phyloP scores from a whole-genome alignment of 2,797 vertebrate species.

The Rhodeus uyekii region DNA sequence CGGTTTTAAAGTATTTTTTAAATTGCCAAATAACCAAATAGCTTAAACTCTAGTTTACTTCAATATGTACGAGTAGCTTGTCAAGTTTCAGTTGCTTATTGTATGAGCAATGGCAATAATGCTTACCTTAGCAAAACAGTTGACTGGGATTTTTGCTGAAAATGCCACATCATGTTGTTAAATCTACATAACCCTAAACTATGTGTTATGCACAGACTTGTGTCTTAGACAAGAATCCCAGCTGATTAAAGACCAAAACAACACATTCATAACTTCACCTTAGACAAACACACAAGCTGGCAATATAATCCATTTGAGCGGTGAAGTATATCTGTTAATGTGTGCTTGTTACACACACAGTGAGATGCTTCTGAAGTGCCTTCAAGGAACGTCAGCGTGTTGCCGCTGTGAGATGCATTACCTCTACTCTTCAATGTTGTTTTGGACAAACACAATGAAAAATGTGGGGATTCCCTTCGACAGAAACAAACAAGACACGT shows the following conservation, averaged over 20 bases:
- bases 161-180: conserved; percentile 28
- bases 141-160: not conserved
- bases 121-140: conserved; percentile 8
- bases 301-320: conserved; percentile 31
- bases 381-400: conserved; percentile 11
- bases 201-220: conserved; percentile 36
- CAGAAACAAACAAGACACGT: conserved; percentile 70
- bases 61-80: not conserved
- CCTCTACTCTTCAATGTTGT: too few relatives aligned
- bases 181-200: conserved; percentile 17
- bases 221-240: conserved; percentile 33
- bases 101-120: not conserved
- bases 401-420: conserved; percentile 29
- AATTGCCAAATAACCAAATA: too few relatives aligned
- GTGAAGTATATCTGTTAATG: conserved; percentile 27
- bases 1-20: too few relatives aligned
- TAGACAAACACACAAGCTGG: conserved; percentile 41
- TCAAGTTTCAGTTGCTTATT: not conserved
- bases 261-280: conserved; percentile 48
- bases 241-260: conserved; percentile 50
- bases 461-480: conserved; percentile 76
- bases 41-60: not conserved
- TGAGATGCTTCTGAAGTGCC: conserved; percentile 19
- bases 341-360: conserved; percentile 8
- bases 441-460: conserved; percentile 53